A percentile compares a stretch with the other conserved stretches of the same genome.
Conservation (phyloP, 2,888 invertebrate species). For the Tiliacea citrago region DNA sequence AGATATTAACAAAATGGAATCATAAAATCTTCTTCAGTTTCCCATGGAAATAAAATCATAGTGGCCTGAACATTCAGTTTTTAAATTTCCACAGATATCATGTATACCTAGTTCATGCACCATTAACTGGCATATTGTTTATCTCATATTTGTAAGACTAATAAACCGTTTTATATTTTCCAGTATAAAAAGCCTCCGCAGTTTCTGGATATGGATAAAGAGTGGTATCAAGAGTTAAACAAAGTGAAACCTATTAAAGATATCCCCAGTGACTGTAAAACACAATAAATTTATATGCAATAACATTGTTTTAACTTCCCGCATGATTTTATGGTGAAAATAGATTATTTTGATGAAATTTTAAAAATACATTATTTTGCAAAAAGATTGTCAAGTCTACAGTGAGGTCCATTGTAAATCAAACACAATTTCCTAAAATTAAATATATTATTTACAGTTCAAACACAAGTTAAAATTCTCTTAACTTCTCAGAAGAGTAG, state of each 20-base stretch:
- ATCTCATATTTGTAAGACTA: neutral
- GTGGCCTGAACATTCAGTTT: neutral
- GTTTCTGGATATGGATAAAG: constrained; percentile 93
- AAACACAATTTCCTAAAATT: constrained; percentile 30
- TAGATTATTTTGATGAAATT: neutral
- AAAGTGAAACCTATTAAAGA: constrained; percentile 86
- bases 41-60: too few species aligned
- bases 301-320: neutral
- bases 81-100: neutral
- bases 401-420: neutral
- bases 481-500: neutral
- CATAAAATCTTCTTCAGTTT: too few species aligned
- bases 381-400: neutral
- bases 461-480: constrained; percentile 2
- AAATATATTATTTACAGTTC: constrained; percentile 54
- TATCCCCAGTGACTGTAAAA: constrained; percentile 86
- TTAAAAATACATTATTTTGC: neutral
- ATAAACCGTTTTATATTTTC: constrained; percentile 72
- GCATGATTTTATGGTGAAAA: neutral
- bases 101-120: neutral
- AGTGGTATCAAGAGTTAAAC: constrained; percentile 86
- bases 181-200: constrained; percentile 95
- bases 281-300: constrained; percentile 75
- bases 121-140: neutral
- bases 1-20: neutral